A percentile compares a stretch with the other conserved stretches of the same genome.
Conservation (phyloP, 1,140 invertebrate species). For the Oscheius sp. region DNA sequence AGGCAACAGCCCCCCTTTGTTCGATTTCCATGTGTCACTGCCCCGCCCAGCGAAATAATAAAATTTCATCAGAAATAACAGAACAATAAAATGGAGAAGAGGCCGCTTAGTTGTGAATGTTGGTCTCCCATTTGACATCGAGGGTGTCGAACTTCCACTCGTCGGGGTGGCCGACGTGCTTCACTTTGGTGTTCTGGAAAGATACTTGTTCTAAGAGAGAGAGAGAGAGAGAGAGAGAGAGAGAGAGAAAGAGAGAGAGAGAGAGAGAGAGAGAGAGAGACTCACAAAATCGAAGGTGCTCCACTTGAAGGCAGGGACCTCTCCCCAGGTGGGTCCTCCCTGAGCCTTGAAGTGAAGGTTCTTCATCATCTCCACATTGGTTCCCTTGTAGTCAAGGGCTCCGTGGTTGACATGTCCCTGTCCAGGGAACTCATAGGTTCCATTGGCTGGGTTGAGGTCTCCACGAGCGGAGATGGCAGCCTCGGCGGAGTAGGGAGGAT, state of each 20-base stretch:
- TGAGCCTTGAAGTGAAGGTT: conserved; percentile 66
- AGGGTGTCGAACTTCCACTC: conserved; percentile 47
- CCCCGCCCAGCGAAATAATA: too few relatives aligned
- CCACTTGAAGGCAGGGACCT: conserved; percentile 51
- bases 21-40: too few relatives aligned
- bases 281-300: conserved; percentile 42
- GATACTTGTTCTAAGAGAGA: background rate
- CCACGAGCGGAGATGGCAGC: conserved; percentile 72
- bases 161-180: conserved; percentile 50
- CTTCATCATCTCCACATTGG: conserved; percentile 60
- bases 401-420: conserved; percentile 70
- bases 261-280: background rate
- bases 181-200: conserved; percentile 44
- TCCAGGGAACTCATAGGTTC: conserved; percentile 70
- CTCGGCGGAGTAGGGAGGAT: conserved; percentile 72
- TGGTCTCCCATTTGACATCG: conserved; percentile 49
- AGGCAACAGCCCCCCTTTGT: too few relatives aligned
- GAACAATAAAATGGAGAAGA: too few relatives aligned
- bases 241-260: conserved; percentile 6
- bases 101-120: conserved; percentile 9
- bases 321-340: conserved; percentile 68
- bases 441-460: conserved; percentile 72
- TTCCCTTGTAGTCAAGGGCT: conserved; percentile 70
- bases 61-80: too few relatives aligned
- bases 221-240: background rate